Evolutionary conservation across 2,888 invertebrate species (phyloP).

Genomic region (Hyposoter dolosus): DNA sequence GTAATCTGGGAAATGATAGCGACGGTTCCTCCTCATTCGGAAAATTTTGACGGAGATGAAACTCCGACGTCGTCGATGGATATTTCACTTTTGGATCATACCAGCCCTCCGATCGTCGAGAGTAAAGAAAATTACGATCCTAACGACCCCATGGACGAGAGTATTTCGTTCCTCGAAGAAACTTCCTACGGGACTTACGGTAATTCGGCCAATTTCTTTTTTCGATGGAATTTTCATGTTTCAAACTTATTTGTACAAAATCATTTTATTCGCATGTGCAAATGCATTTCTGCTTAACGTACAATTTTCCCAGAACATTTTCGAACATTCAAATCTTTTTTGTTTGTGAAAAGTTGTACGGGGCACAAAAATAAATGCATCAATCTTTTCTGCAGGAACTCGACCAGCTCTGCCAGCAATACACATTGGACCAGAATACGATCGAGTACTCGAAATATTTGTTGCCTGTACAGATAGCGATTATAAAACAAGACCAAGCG

Average conservation of each 20-base stretch:
- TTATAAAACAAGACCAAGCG: slow-evolving; percentile 87
- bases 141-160: slow-evolving; percentile 74
- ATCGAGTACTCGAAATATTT: slow-evolving; percentile 89
- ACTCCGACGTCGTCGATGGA: slow-evolving; percentile 71
- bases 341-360: too few species aligned
- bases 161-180: slow-evolving; percentile 69
- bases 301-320: background rate
- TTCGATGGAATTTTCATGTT: background rate
- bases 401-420: slow-evolving; percentile 90
- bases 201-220: slow-evolving; percentile 54
- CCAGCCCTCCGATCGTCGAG: slow-evolving; percentile 13
- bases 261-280: too few species aligned
- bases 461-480: slow-evolving; percentile 89
- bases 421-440: slow-evolving; percentile 87
- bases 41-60: slow-evolving; percentile 72
- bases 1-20: slow-evolving; percentile 94
- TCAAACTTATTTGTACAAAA: background rate
- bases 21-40: slow-evolving; percentile 89
- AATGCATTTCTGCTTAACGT: background rate
- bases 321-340: background rate
- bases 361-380: too few species aligned
- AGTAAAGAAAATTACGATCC: slow-evolving; percentile 70
- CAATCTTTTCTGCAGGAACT: slow-evolving; percentile 86
- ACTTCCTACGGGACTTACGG: slow-evolving; percentile 70
- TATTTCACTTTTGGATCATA: slow-evolving; percentile 65